These are phyloP conservation scores for Carollia perspicillata DNA, from an alignment of 2,113 vertebrate species.

Conservation along the genomic window DNA sequence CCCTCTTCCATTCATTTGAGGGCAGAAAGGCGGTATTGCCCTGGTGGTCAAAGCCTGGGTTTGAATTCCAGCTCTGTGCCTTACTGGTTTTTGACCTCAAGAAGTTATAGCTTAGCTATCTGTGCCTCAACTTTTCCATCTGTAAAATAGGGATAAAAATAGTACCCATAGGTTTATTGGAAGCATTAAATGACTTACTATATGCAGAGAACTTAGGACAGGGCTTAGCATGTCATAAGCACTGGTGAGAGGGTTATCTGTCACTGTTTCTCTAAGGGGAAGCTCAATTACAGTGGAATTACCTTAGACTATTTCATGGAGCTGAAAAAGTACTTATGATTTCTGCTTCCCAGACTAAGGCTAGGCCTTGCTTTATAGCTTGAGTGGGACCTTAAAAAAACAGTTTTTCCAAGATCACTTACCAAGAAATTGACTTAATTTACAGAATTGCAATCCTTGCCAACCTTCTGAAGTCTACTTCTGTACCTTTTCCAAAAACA, in stretches of 20 bases:
- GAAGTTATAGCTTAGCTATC: not conserved
- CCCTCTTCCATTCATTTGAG: not conserved
- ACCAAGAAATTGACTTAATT: not conserved
- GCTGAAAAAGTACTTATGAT: not conserved
- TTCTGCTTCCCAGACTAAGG: not conserved
- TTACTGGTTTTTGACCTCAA: not conserved
- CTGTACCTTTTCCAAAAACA: not conserved
- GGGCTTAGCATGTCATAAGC: not conserved
- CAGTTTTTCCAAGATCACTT: constrained; percentile 8
- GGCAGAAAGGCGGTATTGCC: not conserved
- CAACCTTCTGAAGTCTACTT: not conserved
- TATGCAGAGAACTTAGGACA: not conserved
- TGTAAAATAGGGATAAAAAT: not conserved
- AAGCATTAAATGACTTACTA: not conserved
- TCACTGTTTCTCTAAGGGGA: not conserved
- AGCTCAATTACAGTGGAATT: not conserved
- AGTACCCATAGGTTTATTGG: not conserved
- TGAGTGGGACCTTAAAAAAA: constrained; percentile 14
- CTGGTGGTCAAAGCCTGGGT: not conserved
- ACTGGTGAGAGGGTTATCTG: not conserved
- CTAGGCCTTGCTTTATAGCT: not conserved
- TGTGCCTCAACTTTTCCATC: not conserved
- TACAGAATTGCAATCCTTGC: not conserved
- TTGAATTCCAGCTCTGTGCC: not conserved
- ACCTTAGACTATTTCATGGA: not conserved